Evolutionary conservation across 2,797 vertebrate species (phyloP).

Genomic region (Oophaga sylvatica): DNA sequence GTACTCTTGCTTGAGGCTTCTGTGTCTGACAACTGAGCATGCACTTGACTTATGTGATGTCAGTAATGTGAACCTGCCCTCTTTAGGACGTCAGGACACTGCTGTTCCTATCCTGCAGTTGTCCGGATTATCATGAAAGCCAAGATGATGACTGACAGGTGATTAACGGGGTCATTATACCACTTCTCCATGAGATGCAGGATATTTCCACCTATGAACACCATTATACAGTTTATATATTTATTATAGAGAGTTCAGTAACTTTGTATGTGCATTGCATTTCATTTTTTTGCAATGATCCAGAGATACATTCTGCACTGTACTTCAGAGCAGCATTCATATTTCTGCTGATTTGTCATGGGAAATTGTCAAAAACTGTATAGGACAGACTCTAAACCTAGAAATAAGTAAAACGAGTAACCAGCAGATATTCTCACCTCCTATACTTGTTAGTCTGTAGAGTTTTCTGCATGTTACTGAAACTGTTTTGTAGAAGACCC

Average conservation of each 20-base stretch:
- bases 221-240: not conserved
- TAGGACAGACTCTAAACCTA: no score
- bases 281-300: not conserved
- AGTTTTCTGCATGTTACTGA: no score
- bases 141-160: not conserved
- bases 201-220: not conserved
- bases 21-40: constrained; percentile 13
- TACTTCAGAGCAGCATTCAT: not conserved
- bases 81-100: not conserved
- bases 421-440: no score
- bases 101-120: not conserved
- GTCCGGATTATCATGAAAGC: not conserved
- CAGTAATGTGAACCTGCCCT: not conserved
- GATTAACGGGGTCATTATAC: not conserved
- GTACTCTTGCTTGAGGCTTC: constrained; percentile 9
- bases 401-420: no score
- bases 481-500: no score
- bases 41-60: constrained; percentile 3
- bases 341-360: not conserved
- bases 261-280: not conserved
- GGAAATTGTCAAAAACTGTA: no score
- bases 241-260: no score
- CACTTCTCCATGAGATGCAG: not conserved
- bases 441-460: no score
- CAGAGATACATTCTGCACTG: not conserved